phyloP scores from a whole-genome alignment of 1,140 invertebrate species.

The Aphis craccivora region DNA sequence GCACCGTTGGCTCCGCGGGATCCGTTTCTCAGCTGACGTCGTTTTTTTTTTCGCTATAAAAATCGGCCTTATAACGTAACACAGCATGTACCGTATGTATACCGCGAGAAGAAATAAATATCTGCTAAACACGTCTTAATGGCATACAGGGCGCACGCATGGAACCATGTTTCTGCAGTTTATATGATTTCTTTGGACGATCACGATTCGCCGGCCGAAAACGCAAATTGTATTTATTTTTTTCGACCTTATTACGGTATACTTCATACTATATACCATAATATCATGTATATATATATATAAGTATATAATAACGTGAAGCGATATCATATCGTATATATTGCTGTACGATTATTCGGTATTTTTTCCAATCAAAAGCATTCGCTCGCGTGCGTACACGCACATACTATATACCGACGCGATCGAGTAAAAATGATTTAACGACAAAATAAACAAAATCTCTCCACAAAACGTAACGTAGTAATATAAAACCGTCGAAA shows the following conservation, averaged over 20 bases:
- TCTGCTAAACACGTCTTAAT: no score
- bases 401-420: background rate
- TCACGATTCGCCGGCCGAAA: background rate
- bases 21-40: background rate
- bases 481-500: background rate
- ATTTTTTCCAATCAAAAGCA: background rate
- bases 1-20: background rate
- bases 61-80: background rate
- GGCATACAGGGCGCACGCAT: background rate
- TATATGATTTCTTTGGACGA: background rate
- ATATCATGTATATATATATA: background rate
- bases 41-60: background rate
- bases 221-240: background rate
- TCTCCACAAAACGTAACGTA: background rate
- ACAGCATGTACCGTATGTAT: background rate
- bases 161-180: background rate
- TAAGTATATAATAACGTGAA: background rate
- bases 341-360: background rate
- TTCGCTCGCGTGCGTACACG: background rate
- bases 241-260: background rate
- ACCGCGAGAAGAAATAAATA: background rate
- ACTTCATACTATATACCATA: background rate
- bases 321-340: background rate
- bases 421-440: constrained; percentile 17
- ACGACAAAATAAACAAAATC: background rate